Conservation (phyloP, 1,140 invertebrate genomes). For the Stenopsyche tienmushanensis region DNA sequence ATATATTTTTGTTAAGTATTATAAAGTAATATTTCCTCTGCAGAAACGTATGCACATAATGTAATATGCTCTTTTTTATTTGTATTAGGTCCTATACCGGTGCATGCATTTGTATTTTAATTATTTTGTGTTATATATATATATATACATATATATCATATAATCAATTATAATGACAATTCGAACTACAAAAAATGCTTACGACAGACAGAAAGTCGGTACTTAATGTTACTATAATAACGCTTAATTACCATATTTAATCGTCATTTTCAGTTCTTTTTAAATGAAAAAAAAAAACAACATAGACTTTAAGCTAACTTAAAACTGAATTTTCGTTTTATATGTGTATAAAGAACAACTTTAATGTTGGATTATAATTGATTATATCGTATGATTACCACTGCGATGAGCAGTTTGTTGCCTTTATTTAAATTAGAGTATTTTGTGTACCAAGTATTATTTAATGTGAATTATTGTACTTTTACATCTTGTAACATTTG, state of each 20-base stretch:
- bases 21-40: constrained; percentile 26
- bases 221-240: too few species aligned
- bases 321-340: too few species aligned
- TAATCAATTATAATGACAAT: too few species aligned
- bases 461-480: constrained; percentile 16
- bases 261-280: too few species aligned
- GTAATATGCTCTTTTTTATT: constrained; percentile 23
- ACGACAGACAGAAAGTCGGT: too few species aligned
- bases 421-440: constrained; percentile 9
- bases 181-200: too few species aligned
- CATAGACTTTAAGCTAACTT: too few species aligned
- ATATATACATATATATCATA: too few species aligned
- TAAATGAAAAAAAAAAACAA: too few species aligned
- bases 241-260: too few species aligned
- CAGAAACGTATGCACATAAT: neutral
- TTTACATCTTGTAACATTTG: constrained; percentile 11
- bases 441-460: constrained; percentile 27
- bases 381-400: neutral
- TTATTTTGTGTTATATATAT: too few species aligned
- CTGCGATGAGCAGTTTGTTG: neutral
- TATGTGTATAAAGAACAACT: neutral
- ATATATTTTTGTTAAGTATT: constrained; percentile 42
- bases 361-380: constrained; percentile 1
- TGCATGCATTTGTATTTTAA: constrained; percentile 12
- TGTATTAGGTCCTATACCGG: constrained; percentile 18